Evolutionary conservation across 1,140 invertebrate species (phyloP), one percentile per base, ranked within the genome.

Genomic region (Hyphantria cunea): DNA sequence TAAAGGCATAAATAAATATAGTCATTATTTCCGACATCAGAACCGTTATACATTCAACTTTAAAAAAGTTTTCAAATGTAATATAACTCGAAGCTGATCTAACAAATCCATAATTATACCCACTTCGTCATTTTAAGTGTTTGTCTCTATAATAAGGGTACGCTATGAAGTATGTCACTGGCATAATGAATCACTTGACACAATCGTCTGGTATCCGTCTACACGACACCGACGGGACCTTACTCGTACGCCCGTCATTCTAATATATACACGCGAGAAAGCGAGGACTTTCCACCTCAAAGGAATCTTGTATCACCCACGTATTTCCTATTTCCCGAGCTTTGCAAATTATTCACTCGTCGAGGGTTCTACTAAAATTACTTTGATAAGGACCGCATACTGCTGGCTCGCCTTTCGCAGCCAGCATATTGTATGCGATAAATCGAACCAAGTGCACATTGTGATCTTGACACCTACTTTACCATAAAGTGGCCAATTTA

Each of bases 401-500:
- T 55, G 56, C 13, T 58, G 50, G 59, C 41, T 45, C 63, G 45
- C 65, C 64, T 64, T 54, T 65, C 54, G 45, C 51, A 59, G 32
- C 42, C 47, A 66, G 55, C 54, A 74, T 74, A 76, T 72, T 66
- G 62, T 54, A 47, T 54, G 41, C 72, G 70, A 78, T 78, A 70
- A 68, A 74, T 74, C 44, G 65, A 50, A 49, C 39, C 59, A 37
- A 60, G 65, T 70, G 61, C 68, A 61, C 59, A 70, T 72, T 72
- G 63, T 72, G 66, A 72, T 74, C 69, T 68, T 56, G 59, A 63
- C 66, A 61, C 52, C 62, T 61, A 70, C 59, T 50, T 52, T 55
- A 54, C 64, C 61, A 64, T 71, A 69, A 72, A 70, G 70, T 69
- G 68, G 49, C 56, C 67, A 75, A 69, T 72, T 68, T 70, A 66